These are phyloP conservation scores for Polydesmus complanatus DNA, from an alignment of 2,888 invertebrate species.

Conservation along the genomic window DNA sequence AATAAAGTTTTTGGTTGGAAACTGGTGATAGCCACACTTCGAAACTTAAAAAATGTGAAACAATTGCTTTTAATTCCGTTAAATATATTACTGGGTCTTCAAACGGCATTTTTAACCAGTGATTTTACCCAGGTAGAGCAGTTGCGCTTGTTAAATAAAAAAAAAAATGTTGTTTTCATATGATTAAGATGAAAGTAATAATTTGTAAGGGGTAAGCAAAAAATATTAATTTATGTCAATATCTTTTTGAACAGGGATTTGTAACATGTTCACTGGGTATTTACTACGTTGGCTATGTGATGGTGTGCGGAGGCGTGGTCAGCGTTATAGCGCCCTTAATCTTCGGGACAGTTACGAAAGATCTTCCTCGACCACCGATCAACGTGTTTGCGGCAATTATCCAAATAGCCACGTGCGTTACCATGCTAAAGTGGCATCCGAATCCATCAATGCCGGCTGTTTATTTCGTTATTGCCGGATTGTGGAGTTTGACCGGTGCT, in stretches of 20 bases:
- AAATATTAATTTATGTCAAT: not conserved
- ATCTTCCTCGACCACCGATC: conserved; percentile 33
- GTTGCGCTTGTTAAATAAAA: no score
- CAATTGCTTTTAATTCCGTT: conserved; percentile 87
- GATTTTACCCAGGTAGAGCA: conserved; percentile 36
- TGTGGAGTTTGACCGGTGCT: conserved; percentile 33
- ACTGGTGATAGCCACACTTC: conserved; percentile 40
- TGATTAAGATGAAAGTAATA: no score
- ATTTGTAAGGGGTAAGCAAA: no score
- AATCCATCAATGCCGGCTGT: conserved; percentile 26
- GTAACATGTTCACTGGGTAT: conserved; percentile 18
- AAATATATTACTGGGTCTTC: conserved; percentile 92
- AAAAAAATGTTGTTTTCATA: no score
- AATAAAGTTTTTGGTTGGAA: no score
- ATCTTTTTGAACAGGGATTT: conserved; percentile 14
- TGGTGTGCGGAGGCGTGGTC: conserved; percentile 34
- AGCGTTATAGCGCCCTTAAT: conserved; percentile 33
- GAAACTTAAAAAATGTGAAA: conserved; percentile 77
- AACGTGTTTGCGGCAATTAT: conserved; percentile 27
- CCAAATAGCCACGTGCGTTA: conserved; percentile 25
- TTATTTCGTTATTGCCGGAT: conserved; percentile 29
- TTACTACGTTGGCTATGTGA: conserved; percentile 36
- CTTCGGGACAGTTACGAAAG: conserved; percentile 31
- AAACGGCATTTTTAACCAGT: conserved; percentile 90
- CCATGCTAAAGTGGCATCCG: conserved; percentile 26